Evolutionary conservation across 2,888 invertebrate genomes (phyloP), one percentile per base, ranked within the genome.

Genomic region (Pemphredon lugubris): DNA sequence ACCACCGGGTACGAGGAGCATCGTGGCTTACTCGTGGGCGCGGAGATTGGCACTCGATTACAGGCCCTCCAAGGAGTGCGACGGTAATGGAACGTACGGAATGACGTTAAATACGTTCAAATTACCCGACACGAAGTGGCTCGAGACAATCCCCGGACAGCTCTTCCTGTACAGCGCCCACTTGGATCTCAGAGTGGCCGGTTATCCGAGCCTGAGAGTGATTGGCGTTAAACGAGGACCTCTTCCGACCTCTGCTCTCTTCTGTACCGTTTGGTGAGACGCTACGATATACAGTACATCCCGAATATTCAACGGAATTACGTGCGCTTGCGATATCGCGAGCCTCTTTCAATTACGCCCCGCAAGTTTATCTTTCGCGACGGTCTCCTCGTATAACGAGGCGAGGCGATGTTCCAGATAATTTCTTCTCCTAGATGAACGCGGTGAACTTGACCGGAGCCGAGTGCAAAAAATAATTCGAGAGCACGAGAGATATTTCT

Each of bases 21-120:
- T 93, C 77, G 92, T 93, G 74, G 93, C 92, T 16, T 93, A 93
- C 88, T 93, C 93, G 30, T 92, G 92, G 83, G 91, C 88, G 72
- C 83, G 88, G 75, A 87, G 88, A 86, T 86, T 88, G 87, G 88
- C 88, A 78, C 87, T 88, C 83, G 88, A 88, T 84, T 88, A 88
- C 82, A 83, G 88, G 63, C 84, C 84, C 74, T 84, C 88, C 68
- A 83, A 79, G 75, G 83, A 87, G 77, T 88, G 88, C 79, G 82
- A 80, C 70, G 81, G 82, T 79, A 83, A 84, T 82, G 77, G 77
- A 80, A 82, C 74, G 77, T 77, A 77, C 71, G 80, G 75, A 73
- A 67, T 78, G 75, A 60, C 74, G 72, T 77, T 73, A 73, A 78
- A 81, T 74, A 78, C 77, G 59, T 74, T 74, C 80, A 77, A 73